Evolutionary conservation across 2,888 invertebrate species (phyloP), one percentile per base, ranked within the genome.

Genomic region (Cyclophora albipunctata): DNA sequence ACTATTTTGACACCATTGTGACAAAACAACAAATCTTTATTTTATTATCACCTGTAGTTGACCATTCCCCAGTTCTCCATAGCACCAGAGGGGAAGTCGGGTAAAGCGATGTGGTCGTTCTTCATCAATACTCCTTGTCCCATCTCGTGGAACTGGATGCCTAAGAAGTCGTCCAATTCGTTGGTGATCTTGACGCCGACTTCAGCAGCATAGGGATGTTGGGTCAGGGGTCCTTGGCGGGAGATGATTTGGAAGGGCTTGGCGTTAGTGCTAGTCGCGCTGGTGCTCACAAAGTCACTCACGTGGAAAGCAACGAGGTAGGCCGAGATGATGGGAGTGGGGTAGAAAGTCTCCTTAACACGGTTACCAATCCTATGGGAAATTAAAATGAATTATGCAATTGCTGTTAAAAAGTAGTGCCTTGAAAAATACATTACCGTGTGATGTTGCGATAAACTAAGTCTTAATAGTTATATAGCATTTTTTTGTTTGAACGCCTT

Each of bases 11-110:
- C 34, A 34, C 3, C 20, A 41, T 46, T 48, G 34, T n/a, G 34
- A 37, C 40, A 42, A 35, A 43, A 45, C 42, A 46, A 42, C 3
- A 35, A 34, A 35, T 3, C 7, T 44, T 51, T 43, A 5, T 33
- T 37, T 45, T 7, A 40, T 45, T 42, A 20, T 51, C 73, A 92
- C 92, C 91, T 91, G 85, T 94, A 96, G 34, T 94, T 95, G 3
- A 95, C 91, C 70, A 95, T 89, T 53, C 95, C 96, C 95, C 95
- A 95, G 75, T 96, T 95, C 75, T 95, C 95, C 95, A 95, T 95
- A 59, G 95, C 95, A 60, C 93, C 93, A 59, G 93, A 92, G 5
- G 92, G 90, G 75, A 95, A 94, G 70, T 95, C 94, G 5, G 95
- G 93, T 48, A 96, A 87, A 20, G 95, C 95, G 40, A 94, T 92